Base-by-base conservation (phyloP, 92 coral and sea anemone genomes). In the Porites rus region DNA sequence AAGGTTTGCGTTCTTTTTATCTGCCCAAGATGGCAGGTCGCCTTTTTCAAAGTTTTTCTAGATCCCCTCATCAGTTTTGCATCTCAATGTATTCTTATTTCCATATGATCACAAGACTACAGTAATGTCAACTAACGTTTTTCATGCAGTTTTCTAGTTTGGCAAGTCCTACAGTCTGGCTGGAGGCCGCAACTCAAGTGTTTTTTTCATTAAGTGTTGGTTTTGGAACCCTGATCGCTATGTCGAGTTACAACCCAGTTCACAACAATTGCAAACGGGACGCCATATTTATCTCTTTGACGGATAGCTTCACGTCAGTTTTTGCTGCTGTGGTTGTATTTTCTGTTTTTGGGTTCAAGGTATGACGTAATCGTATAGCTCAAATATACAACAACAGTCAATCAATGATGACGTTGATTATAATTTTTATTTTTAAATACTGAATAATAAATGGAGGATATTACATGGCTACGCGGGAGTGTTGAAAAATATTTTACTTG, bases 111-210 rank as follows among this genome's bases (percentile, higher is more conserved):
- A 38, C 46, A 38, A 38, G 46, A 38, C 46, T 38, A 38, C 46
- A 38, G 46, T 38, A 38, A 38, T 18, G 10, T 24, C 20, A 11
- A 12, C 21, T 63, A 19, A 31, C 24, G 8, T 24, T 11, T 25
- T 73, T 31, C 25, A 24, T 75, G 31, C 31, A 94, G 97, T 94
- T 94, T 84, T 89, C 88, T 8, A 83, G 79, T 9, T 88, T 94
- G 53, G 51, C 58, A 24, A 68, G 93, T 51, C 92, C 99, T 1
- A 70, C 83, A 51, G 98, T 97, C 11, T 97, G 99, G 99, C 66
- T 97, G 80, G 95, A 97, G 53, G 99, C 98, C 46, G 99, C 98
- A 0, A 95, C 99, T 1, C 99, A 97, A 83, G 96, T 97, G 60
- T 97, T 97, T 86, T 97, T 89, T 73, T 97, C 99, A 0, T 91